Conservation (phyloP, 2,113 vertebrate genomes). For the Arenaria interpres region DNA sequence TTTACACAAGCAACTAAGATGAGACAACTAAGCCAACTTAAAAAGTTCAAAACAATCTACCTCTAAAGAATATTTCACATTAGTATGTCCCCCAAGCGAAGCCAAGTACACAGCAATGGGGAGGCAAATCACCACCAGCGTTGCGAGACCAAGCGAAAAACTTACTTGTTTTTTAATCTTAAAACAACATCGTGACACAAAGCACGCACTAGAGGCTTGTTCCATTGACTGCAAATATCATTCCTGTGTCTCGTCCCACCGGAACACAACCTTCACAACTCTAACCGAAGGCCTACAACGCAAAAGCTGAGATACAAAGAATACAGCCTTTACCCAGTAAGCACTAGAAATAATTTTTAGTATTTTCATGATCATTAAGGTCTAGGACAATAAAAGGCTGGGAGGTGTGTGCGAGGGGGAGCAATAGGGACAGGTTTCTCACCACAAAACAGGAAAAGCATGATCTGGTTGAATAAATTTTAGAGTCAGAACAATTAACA, state of each 20-base stretch:
- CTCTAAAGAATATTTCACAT: background rate
- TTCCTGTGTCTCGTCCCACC: accelerated
- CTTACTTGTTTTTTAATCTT: background rate
- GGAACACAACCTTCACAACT: background rate
- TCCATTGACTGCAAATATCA: background rate
- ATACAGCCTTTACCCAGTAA: background rate
- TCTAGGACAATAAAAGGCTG: background rate
- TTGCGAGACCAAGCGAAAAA: background rate
- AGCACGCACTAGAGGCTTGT: background rate
- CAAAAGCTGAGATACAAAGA: background rate
- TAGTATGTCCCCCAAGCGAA: background rate
- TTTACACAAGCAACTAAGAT: background rate
- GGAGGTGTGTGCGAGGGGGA: background rate
- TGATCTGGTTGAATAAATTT: background rate
- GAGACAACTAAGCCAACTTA: background rate
- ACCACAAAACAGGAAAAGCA: background rate
- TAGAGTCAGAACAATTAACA: background rate
- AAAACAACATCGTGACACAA: background rate
- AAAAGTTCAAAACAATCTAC: background rate
- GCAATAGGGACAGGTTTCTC: background rate
- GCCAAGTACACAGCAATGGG: background rate
- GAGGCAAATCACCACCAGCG: background rate
- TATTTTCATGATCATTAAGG: background rate
- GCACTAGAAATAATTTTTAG: background rate
- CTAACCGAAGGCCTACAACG: background rate